A percentile compares a stretch with the other conserved stretches of the same genome.
These are phyloP conservation scores for Trichoplusia ni DNA, from an alignment of 1,140 invertebrate species.

Conservation along the genomic window DNA sequence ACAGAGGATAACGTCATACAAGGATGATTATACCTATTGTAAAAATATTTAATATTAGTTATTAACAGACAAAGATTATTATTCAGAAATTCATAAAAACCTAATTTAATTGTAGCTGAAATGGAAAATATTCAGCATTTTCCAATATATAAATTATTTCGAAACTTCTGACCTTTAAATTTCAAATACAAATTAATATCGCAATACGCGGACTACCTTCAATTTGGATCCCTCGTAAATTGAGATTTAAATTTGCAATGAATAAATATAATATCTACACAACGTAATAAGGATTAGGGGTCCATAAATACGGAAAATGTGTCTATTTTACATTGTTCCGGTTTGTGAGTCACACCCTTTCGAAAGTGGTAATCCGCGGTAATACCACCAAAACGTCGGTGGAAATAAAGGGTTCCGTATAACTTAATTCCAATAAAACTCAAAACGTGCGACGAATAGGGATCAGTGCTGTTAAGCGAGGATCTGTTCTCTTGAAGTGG, in stretches of 20 bases:
- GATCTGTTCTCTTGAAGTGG: constrained; percentile 24
- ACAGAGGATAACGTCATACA: no score
- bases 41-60: no score
- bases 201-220: background rate
- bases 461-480: constrained; percentile 27
- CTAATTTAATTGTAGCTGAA: no score
- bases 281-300: constrained; percentile 26
- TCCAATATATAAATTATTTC: no score
- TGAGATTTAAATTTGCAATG: constrained; percentile 12
- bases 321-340: constrained; percentile 24
- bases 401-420: constrained; percentile 65
- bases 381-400: constrained; percentile 59
- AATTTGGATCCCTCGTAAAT: background rate
- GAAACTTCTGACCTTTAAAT: background rate
- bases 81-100: no score
- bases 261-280: constrained; percentile 29
- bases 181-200: constrained; percentile 1
- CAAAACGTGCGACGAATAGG: constrained; percentile 65
- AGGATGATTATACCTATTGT: no score
- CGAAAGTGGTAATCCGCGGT: constrained; percentile 50
- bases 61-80: no score
- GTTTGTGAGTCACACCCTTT: constrained; percentile 20
- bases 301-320: constrained; percentile 33
- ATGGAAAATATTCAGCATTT: no score
- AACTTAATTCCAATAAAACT: constrained; percentile 74